Conservation (phyloP, 2,113 vertebrate species). For the Poeciliopsis prolifica region DNA sequence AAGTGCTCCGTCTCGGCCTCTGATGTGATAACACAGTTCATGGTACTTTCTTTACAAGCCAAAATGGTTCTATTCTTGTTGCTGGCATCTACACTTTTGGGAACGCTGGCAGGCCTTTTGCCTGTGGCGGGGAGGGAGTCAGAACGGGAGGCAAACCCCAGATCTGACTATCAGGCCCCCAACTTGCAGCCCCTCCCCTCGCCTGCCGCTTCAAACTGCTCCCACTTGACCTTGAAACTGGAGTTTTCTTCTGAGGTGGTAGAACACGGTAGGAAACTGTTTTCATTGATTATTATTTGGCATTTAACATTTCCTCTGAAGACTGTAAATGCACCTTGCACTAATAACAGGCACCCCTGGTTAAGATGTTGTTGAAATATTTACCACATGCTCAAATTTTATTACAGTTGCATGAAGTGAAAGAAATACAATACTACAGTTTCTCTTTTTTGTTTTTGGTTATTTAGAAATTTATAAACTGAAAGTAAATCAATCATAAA, state of each 20-base stretch:
- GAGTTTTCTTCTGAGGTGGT: conserved; percentile 93
- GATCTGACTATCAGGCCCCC: conserved; percentile 17
- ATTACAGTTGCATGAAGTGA: too few species aligned
- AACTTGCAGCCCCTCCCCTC: conserved; percentile 55
- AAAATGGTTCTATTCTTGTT: conserved; percentile 76
- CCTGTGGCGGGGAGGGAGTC: conserved; percentile 82
- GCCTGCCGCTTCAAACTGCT: conserved; percentile 83
- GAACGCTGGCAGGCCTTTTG: conserved; percentile 19
- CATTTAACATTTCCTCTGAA: neutral
- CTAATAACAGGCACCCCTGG: too few species aligned
- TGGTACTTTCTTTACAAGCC: neutral
- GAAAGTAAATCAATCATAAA: too few species aligned
- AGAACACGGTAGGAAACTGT: conserved; percentile 86
- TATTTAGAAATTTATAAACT: too few species aligned
- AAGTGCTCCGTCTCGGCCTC: conserved; percentile 41
- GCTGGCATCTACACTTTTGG: conserved; percentile 70
- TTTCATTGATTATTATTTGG: neutral
- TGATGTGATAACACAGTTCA: conserved; percentile 25
- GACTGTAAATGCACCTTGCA: neutral
- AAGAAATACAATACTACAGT: too few species aligned
- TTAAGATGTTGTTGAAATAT: neutral
- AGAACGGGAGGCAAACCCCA: conserved; percentile 65
- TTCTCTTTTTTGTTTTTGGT: too few species aligned
- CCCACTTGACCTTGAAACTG: conserved; percentile 87
- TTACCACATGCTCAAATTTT: too few species aligned